These are phyloP conservation scores for Drosophila leontia DNA, from an alignment of 1,140 invertebrate species.

Conservation along the genomic window DNA sequence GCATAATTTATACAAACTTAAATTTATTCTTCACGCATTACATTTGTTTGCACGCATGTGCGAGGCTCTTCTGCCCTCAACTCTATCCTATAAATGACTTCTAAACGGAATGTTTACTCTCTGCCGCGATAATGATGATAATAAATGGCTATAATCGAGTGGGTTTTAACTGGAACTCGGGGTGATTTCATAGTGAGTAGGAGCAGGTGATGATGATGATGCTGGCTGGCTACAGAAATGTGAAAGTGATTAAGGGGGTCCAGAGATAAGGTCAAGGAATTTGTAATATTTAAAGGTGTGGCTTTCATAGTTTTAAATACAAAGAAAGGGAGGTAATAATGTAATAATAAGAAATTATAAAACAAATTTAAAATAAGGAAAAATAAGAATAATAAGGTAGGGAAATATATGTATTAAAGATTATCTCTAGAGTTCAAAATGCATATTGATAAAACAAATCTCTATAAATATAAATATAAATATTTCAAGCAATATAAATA, in stretches of 20 bases:
- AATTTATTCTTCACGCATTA: constrained; percentile 79
- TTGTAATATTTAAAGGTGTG: neutral
- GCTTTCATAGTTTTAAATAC: neutral
- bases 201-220: neutral
- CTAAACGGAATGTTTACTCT: constrained; percentile 7
- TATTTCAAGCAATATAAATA: too few relatives aligned
- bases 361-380: neutral
- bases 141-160: constrained; percentile 6
- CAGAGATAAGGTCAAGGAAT: neutral
- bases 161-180: constrained; percentile 13
- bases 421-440: too few relatives aligned
- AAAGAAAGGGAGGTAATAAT: neutral
- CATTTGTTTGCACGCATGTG: constrained; percentile 39
- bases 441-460: too few relatives aligned
- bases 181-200: constrained; percentile 1
- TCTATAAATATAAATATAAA: too few relatives aligned
- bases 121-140: constrained; percentile 3
- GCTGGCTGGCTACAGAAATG: neutral
- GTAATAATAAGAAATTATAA: neutral
- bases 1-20: constrained; percentile 60
- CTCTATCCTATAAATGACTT: constrained; percentile 27
- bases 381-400: neutral
- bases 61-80: neutral
- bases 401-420: too few relatives aligned
- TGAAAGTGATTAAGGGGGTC: neutral